Conservation (phyloP, 1,140 invertebrate species). For the Brachionus manjavacas region DNA sequence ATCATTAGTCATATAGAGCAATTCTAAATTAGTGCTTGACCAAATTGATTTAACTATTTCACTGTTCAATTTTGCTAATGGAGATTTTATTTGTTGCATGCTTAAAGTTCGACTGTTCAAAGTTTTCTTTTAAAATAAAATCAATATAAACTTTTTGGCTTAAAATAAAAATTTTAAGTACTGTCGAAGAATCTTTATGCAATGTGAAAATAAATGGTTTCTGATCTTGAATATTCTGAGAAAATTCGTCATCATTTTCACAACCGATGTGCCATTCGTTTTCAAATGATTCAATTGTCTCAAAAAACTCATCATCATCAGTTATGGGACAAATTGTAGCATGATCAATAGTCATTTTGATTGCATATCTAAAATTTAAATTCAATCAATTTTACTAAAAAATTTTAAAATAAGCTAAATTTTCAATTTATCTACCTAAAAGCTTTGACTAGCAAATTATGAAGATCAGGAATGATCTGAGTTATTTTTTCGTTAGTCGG, state of each 20-base stretch:
- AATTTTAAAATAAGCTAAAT: neutral
- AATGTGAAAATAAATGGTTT: conserved; percentile 58
- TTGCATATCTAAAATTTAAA: conserved; percentile 52
- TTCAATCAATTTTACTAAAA: neutral
- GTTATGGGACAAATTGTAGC: conserved; percentile 55
- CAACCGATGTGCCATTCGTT: conserved; percentile 58
- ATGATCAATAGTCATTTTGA: conserved; percentile 60
- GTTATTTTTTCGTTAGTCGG: conserved; percentile 55
- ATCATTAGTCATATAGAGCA: conserved; percentile 62
- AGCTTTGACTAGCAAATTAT: conserved; percentile 52
- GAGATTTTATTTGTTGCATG: conserved; percentile 53
- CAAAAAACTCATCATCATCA: conserved; percentile 53
- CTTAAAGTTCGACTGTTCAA: conserved; percentile 57
- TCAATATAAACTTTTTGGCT: neutral
- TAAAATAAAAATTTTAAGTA: conserved; percentile 43
- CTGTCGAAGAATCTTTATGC: conserved; percentile 53
- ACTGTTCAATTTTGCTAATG: conserved; percentile 56
- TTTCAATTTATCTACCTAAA: conserved; percentile 51
- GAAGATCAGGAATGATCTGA: conserved; percentile 51
- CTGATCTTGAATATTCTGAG: conserved; percentile 52
- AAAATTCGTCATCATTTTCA: conserved; percentile 56
- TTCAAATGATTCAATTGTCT: conserved; percentile 56
- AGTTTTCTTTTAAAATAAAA: conserved; percentile 49
- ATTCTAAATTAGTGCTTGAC: conserved; percentile 60
- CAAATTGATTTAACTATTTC: conserved; percentile 60